Evolutionary conservation across 2,113 vertebrate species (phyloP).

Genomic region (Heterotis niloticus): DNA sequence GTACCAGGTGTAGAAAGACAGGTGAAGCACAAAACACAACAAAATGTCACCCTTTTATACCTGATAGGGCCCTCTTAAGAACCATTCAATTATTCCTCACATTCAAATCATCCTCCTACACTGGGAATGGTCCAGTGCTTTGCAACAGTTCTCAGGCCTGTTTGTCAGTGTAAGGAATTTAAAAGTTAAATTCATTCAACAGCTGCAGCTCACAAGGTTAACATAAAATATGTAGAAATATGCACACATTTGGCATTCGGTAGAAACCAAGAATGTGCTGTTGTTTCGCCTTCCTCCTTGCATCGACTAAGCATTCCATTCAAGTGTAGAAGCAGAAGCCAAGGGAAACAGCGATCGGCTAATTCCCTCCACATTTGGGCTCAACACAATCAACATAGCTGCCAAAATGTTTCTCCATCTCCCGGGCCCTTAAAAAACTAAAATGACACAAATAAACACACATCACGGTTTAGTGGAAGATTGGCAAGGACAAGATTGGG

Average conservation of each 20-base stretch:
- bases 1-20: too few species aligned
- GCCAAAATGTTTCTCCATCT: neutral
- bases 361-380: neutral
- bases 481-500: neutral
- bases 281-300: neutral
- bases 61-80: too few species aligned
- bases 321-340: neutral
- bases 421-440: neutral
- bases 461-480: neutral
- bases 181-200: too few species aligned
- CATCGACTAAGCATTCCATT: neutral
- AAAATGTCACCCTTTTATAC: too few species aligned
- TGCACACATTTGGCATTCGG: neutral
- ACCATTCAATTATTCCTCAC: too few species aligned
- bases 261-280: neutral
- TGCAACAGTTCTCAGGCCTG: too few species aligned
- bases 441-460: neutral
- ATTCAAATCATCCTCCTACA: too few species aligned
- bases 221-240: constrained; percentile 2
- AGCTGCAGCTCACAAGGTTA: neutral
- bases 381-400: neutral
- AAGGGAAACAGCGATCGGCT: neutral
- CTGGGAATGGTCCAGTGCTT: too few species aligned
- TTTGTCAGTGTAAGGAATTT: too few species aligned
- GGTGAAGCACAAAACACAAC: too few species aligned